Conservation (phyloP, 2,888 invertebrate genomes). For the Ornithoptera priamus region DNA sequence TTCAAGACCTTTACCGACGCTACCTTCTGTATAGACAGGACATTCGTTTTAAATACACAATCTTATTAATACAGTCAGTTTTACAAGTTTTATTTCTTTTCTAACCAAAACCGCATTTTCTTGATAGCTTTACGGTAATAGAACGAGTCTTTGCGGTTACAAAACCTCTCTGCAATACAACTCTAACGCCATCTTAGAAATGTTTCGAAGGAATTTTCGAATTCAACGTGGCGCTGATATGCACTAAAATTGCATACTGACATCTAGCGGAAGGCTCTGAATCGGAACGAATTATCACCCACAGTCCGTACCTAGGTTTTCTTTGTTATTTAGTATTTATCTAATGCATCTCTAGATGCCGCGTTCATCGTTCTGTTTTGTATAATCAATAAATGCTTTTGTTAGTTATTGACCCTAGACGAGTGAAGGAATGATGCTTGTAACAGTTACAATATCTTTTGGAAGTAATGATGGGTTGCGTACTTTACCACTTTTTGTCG, state of each 20-base stretch:
- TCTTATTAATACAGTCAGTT: no score
- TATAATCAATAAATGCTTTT: slow-evolving; percentile 11
- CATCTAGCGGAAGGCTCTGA: slow-evolving; percentile 27
- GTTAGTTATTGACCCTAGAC: neutral
- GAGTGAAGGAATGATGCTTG: neutral
- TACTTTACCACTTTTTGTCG: neutral
- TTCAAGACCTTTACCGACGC: no score
- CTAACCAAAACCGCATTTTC: no score
- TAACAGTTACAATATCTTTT: neutral
- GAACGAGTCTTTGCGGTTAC: neutral
- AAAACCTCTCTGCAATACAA: slow-evolving; percentile 1
- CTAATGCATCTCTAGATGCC: slow-evolving; percentile 11
- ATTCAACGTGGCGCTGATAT: slow-evolving; percentile 3
- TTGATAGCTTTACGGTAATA: no score
- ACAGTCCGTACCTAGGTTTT: slow-evolving; percentile 1
- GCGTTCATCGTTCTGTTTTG: slow-evolving; percentile 1
- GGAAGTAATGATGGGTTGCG: neutral
- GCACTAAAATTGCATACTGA: slow-evolving; percentile 20
- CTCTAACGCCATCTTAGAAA: slow-evolving; percentile 25
- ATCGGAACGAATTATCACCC: neutral
- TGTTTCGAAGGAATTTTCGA: neutral
- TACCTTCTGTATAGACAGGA: no score
- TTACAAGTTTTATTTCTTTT: no score
- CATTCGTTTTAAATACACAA: no score
- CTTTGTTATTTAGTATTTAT: neutral